These are phyloP conservation scores for Trichoplusia ni DNA, from an alignment of 1,140 invertebrate genomes.

Conservation along the genomic window DNA sequence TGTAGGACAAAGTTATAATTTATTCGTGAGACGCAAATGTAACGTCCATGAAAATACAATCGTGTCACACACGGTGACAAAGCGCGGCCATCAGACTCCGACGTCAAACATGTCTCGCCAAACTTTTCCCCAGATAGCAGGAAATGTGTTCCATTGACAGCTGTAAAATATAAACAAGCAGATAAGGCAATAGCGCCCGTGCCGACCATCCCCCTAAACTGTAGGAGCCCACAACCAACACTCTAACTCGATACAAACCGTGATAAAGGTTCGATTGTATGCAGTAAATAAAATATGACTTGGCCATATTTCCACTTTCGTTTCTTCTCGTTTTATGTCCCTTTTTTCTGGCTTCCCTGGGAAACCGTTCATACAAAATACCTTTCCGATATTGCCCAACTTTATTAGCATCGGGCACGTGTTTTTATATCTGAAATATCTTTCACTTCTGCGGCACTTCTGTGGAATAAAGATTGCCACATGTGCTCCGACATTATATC, in stretches of 20 bases:
- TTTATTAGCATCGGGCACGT: slow-evolving; percentile 77
- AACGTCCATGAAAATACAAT: slow-evolving; percentile 2
- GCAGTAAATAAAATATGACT: slow-evolving; percentile 82
- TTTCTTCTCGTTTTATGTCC: slow-evolving; percentile 76
- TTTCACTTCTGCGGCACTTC: slow-evolving; percentile 64
- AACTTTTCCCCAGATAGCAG: slow-evolving; percentile 14
- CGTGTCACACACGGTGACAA: slow-evolving; percentile 2
- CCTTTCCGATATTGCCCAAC: slow-evolving; percentile 75
- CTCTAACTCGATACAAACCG: slow-evolving; percentile 73
- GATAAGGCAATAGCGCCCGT: slow-evolving; percentile 36
- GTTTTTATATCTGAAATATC: slow-evolving; percentile 75
- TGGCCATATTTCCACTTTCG: slow-evolving; percentile 77
- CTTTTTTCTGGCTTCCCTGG: slow-evolving; percentile 69
- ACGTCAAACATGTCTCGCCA: slow-evolving; percentile 13
- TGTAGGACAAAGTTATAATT: slow-evolving; percentile 17
- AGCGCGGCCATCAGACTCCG: not conserved
- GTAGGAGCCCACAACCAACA: slow-evolving; percentile 57
- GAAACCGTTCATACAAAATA: slow-evolving; percentile 79
- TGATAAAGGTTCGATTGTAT: slow-evolving; percentile 81
- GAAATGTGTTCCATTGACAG: slow-evolving; percentile 30
- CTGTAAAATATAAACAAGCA: slow-evolving; percentile 45
- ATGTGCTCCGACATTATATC: slow-evolving; percentile 51
- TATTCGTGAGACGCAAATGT: slow-evolving; percentile 12
- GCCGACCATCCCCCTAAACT: slow-evolving; percentile 57
- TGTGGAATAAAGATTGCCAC: slow-evolving; percentile 63